Conservation (phyloP, 2,888 invertebrate species). For the Eupithecia inturbata region DNA sequence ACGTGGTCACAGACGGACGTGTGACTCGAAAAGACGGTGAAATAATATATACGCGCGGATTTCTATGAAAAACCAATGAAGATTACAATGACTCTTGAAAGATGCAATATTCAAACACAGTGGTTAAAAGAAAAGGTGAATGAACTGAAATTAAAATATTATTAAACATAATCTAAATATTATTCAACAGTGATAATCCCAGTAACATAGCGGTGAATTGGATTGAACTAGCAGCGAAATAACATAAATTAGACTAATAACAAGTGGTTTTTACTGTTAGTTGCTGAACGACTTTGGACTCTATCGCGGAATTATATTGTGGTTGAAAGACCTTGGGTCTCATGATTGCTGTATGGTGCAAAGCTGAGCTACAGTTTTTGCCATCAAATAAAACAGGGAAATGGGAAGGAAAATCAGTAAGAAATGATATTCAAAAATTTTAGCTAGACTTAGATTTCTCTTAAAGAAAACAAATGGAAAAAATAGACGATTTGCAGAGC, state of each 20-base stretch:
- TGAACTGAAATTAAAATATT: not conserved
- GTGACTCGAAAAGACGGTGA: not conserved
- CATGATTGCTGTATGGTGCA: not conserved
- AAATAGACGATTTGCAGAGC: not conserved
- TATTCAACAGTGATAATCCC: not conserved
- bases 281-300: conserved; percentile 4
- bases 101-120: not conserved
- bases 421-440: not conserved
- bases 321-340: conserved; percentile 2
- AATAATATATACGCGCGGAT: not conserved
- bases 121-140: not conserved
- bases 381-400: not conserved
- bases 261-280: not conserved
- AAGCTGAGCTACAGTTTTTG: not conserved
- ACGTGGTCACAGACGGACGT: conserved; percentile 19
- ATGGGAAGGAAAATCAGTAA: not conserved
- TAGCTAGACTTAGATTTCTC: not conserved
- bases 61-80: not conserved
- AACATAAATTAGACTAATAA: not conserved
- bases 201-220: not conserved
- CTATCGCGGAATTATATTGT: not conserved
- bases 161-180: not conserved
- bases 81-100: not conserved
- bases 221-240: not conserved
- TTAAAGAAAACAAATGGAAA: not conserved